Evolutionary conservation across 2,113 vertebrate species (phyloP).

Genomic region (Antechinus flavipes): DNA sequence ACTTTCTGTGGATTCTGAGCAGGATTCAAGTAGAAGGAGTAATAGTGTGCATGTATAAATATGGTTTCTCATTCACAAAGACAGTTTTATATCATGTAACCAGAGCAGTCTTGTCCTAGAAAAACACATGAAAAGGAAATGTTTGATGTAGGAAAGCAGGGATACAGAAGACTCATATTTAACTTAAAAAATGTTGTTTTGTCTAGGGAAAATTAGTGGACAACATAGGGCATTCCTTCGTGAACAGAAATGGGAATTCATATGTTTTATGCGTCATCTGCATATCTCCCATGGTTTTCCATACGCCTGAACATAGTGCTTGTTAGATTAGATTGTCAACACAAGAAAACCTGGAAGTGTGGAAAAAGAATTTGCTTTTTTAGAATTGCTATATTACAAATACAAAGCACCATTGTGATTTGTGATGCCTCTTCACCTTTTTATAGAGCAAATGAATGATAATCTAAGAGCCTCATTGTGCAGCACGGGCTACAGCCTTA

Average conservation of each 20-base stretch:
- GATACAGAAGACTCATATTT: neutral
- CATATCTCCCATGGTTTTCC: neutral
- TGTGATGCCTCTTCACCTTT: neutral
- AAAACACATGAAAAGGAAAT: neutral
- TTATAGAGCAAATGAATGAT: accelerated
- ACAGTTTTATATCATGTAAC: constrained; percentile 2
- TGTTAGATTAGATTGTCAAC: neutral
- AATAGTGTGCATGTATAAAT: neutral
- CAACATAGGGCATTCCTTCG: neutral
- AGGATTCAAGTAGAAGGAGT: constrained; percentile 23
- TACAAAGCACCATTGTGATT: neutral
- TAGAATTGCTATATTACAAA: neutral
- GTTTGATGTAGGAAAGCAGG: neutral
- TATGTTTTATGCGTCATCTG: neutral
- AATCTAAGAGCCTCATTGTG: neutral
- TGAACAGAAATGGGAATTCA: accelerated
- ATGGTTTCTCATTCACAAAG: neutral
- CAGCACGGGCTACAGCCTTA: neutral
- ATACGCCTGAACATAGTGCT: accelerated
- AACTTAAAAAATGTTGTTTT: neutral
- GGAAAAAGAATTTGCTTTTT: neutral
- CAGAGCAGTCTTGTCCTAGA: neutral
- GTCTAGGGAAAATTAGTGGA: neutral
- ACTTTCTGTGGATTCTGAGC: constrained; percentile 54
- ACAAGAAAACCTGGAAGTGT: neutral